phyloP scores from a whole-genome alignment of 2,888 invertebrate genomes.

The Napeogenes inachia region DNA sequence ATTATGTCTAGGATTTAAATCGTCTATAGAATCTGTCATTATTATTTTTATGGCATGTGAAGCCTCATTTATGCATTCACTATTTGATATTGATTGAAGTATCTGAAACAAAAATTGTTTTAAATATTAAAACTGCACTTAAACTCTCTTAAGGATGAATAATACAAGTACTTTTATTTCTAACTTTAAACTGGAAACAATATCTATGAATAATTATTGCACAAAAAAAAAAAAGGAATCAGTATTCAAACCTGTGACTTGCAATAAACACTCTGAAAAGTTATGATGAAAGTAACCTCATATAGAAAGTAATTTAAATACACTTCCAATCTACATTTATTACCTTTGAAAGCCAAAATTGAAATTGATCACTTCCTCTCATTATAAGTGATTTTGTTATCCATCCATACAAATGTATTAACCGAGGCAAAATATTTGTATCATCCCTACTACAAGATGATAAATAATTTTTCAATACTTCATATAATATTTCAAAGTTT shows the following conservation, averaged over 20 bases:
- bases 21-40: conserved; percentile 65
- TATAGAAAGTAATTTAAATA: neutral
- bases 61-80: conserved; percentile 48
- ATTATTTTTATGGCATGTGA: conserved; percentile 68
- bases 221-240: too few relatives aligned
- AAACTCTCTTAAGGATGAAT: too few relatives aligned
- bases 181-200: too few relatives aligned
- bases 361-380: conserved; percentile 57
- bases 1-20: conserved; percentile 62
- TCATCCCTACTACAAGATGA: conserved; percentile 41
- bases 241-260: too few relatives aligned
- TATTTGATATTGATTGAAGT: conserved; percentile 42
- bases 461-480: conserved; percentile 48
- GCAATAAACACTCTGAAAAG: too few relatives aligned
- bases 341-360: conserved; percentile 67
- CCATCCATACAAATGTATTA: conserved; percentile 64
- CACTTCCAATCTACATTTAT: neutral
- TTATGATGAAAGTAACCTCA: neutral
- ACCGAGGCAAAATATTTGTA: conserved; percentile 42
- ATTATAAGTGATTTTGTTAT: conserved; percentile 60
- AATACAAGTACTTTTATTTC: too few relatives aligned
- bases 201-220: too few relatives aligned
- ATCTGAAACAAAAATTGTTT: conserved; percentile 48
- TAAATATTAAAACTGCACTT: too few relatives aligned
- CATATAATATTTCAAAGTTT: conserved; percentile 60